These are phyloP conservation scores for Tyto alba DNA, from an alignment of 2,113 vertebrate genomes.

Conservation along the genomic window DNA sequence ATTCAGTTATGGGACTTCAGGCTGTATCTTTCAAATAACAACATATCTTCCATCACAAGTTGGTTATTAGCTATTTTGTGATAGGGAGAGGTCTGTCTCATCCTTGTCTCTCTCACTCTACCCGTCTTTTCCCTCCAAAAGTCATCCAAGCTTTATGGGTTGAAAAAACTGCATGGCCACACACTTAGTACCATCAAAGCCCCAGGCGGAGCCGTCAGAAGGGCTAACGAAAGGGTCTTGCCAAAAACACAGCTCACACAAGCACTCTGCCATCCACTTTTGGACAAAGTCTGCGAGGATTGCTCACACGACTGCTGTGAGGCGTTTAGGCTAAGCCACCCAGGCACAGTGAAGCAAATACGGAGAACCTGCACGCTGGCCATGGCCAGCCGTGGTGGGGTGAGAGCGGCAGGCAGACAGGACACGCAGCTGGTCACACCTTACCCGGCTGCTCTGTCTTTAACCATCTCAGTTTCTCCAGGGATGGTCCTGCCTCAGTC, in stretches of 20 bases:
- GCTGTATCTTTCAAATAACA: not conserved
- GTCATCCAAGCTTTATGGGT: not conserved
- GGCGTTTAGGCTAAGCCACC: not conserved
- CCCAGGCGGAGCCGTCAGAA: not conserved
- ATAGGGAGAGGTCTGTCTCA: not conserved
- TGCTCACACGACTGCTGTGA: not conserved
- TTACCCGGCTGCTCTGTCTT: not conserved
- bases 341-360: not conserved
- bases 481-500: not conserved
- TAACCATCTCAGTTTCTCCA: not conserved
- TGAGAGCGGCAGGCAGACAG: not conserved
- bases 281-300: not conserved
- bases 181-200: not conserved
- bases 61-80: not conserved
- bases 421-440: accelerated
- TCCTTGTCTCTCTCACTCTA: not conserved
- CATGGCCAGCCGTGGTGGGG: accelerated
- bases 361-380: accelerated
- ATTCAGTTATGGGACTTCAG: not conserved
- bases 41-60: not conserved
- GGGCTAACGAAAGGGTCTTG: not conserved
- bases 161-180: not conserved
- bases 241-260: not conserved
- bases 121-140: not conserved
- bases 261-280: not conserved